Evolutionary conservation across 2,888 invertebrate species (phyloP), one percentile per base, ranked within the genome.

Genomic region (Nephrotoma appendiculata): DNA sequence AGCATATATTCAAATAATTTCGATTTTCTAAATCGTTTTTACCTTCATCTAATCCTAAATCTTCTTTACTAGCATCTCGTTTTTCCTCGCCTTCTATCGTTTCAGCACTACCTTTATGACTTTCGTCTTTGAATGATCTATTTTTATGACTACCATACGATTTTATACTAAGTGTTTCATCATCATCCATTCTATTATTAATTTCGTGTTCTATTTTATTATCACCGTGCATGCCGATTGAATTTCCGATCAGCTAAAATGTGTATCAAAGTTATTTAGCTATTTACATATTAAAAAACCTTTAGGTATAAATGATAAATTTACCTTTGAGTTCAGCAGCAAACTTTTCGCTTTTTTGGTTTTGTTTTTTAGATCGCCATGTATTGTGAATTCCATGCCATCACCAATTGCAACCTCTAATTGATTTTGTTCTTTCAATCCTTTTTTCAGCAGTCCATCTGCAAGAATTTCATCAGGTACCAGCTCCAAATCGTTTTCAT

Each of bases 71-170:
- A 87, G 95, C 96, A 89, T 97, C 97, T 89, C 96, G 95, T 91
- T 97, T 97, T 91, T 96, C 96, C 92, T 97, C 97, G 88, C 96
- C 96, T 89, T 97, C 96, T 91, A 96, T 94, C 87, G 96, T 95
- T 90, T 97, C 96, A 89, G 95, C 95, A 90, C 97, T 97, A 88
- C 96, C 96, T 93, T 97, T 97, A 91, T 97, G 97, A 92, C 97
- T 97, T 92, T 97, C 96, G 90, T 96, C 96, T 93, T 97, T 97
- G 91, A 96, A 96, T 88, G 95, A 95, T 90, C 97, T 94, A 91
- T 97, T 96, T 92, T 97, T 97, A 92, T 97, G 97, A 92, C 97
- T 97, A 90, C 97, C 97, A 90, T 97, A 97, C 86, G 97, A 97
- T 92, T 97, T 97, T 92, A 96, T 96, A 93, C 97, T 97, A 90